These are phyloP conservation scores for Platygyra sinensis DNA, from an alignment of 64 coral and sea anemone genomes.

Conservation along the genomic window DNA sequence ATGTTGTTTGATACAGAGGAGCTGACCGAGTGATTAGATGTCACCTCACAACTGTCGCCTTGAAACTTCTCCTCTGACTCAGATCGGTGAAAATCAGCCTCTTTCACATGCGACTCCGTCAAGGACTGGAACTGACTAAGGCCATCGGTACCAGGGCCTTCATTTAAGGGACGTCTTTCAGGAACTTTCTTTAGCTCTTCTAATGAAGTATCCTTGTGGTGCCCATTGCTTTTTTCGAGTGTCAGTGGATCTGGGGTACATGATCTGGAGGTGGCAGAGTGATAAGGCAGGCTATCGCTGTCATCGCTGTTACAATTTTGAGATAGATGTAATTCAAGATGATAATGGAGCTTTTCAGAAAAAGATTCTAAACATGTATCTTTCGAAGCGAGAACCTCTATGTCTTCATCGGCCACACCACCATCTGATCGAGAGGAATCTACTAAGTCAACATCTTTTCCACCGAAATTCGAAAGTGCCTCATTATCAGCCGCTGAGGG, in stretches of 20 bases:
- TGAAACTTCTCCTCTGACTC: neutral
- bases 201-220: neutral
- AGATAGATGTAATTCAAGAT: neutral
- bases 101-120: neutral
- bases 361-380: neutral
- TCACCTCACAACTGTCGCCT: neutral
- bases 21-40: neutral
- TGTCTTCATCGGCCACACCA: neutral
- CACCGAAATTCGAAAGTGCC: too few relatives aligned
- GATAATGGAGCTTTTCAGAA: neutral
- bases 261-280: neutral
- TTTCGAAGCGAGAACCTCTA: neutral
- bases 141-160: neutral
- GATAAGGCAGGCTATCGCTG: conserved; percentile 5
- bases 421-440: too few relatives aligned
- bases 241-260: neutral
- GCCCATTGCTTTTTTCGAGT: neutral
- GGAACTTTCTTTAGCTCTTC: neutral
- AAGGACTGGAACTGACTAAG: neutral
- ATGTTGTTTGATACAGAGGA: neutral
- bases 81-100: neutral
- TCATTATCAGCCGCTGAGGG: neutral
- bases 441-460: neutral
- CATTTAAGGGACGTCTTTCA: neutral
- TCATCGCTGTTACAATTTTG: neutral